Evolutionary conservation across 2,113 vertebrate species (phyloP).

Genomic region (Peromyscus californicus): DNA sequence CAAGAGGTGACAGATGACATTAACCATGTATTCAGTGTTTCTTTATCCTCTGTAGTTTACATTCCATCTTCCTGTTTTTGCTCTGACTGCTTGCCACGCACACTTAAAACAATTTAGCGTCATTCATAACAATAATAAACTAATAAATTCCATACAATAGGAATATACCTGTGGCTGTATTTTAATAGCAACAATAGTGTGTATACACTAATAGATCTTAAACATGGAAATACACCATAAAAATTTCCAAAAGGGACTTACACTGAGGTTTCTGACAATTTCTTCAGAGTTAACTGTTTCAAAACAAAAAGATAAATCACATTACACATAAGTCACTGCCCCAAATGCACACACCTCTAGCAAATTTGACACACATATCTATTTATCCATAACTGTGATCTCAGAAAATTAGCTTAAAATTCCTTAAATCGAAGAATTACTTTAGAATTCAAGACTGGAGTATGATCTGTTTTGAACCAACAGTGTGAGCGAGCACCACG

Average conservation of each 20-base stretch:
- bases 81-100: neutral
- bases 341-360: neutral
- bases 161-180: neutral
- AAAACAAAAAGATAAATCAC: conserved; percentile 73
- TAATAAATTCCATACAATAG: neutral
- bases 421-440: conserved; percentile 25
- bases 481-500: neutral
- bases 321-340: neutral
- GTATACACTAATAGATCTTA: neutral
- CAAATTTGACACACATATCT: neutral
- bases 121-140: neutral
- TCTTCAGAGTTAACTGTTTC: conserved; percentile 94
- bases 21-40: neutral
- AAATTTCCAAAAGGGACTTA: conserved; percentile 86
- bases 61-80: neutral
- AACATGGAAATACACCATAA: neutral
- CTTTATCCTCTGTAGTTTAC: neutral
- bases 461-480: neutral
- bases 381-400: neutral
- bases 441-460: neutral
- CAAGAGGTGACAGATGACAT: neutral
- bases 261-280: conserved; percentile 95
- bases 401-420: neutral
- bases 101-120: neutral
- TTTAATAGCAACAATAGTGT: neutral